Percentiles rank a stretch among this genome's conserved stretches.
Evolutionary conservation across 2,888 invertebrate genomes (phyloP).

Genomic region (Drosophila tanythrix): DNA sequence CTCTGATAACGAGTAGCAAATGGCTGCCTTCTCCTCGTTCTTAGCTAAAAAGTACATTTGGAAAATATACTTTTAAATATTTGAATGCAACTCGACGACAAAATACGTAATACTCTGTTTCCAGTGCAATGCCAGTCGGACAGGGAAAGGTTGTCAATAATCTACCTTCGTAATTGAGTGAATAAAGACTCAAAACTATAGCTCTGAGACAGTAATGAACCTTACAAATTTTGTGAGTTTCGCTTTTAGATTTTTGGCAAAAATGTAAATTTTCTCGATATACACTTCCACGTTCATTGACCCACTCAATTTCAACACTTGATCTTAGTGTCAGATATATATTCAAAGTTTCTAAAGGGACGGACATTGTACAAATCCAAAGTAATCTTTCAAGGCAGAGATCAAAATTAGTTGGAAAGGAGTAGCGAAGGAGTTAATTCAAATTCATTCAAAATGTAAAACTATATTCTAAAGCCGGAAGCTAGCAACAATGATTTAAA

Average conservation of each 20-base stretch:
- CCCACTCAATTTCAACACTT: background rate
- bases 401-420: background rate
- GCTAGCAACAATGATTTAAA: background rate
- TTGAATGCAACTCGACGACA: background rate
- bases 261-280: too few species aligned
- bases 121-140: too few species aligned
- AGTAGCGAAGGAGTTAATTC: background rate
- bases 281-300: too few species aligned
- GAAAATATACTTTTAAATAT: background rate
- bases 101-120: too few species aligned
- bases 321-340: background rate
- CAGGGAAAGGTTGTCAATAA: background rate
- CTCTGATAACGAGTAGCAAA: constrained; percentile 91
- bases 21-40: constrained; percentile 85
- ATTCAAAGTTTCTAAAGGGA: background rate
- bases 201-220: background rate
- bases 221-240: too few species aligned
- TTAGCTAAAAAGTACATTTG: constrained; percentile 47
- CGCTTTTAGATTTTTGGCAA: background rate
- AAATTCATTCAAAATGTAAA: background rate
- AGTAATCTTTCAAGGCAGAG: too few species aligned
- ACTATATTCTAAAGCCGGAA: background rate
- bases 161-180: background rate
- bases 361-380: too few species aligned
- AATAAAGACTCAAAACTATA: background rate